These are phyloP conservation scores for Nemopilema nomurai DNA, from an alignment of 30 jellyfish, hydroid and myxozoan species.

Conservation along the genomic window DNA sequence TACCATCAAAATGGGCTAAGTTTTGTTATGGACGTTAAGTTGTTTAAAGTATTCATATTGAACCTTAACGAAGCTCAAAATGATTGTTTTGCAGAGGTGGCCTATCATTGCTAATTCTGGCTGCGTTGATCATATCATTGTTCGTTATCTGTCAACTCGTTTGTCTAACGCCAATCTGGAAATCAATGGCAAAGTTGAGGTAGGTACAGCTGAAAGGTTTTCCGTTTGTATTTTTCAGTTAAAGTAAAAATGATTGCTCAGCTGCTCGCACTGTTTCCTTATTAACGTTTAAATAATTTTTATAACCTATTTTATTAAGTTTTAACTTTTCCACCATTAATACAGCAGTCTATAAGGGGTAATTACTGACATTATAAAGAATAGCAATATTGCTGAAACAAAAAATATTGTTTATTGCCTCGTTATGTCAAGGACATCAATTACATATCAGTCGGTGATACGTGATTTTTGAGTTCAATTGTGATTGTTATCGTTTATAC, in stretches of 20 bases:
- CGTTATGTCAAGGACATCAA: no score
- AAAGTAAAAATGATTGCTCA: background rate
- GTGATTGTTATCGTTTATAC: no score
- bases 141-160: slow-evolving; percentile 62
- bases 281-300: background rate
- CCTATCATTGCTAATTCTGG: slow-evolving; percentile 72
- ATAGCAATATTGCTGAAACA: no score
- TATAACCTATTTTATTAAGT: no score
- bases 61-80: no score
- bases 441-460: no score
- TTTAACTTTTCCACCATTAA: no score
- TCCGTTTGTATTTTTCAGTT: background rate
- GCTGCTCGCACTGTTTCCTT: background rate
- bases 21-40: background rate
- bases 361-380: no score
- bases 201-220: slow-evolving; percentile 19
- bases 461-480: no score
- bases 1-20: no score
- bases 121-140: slow-evolving; percentile 75
- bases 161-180: slow-evolving; percentile 99
- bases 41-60: background rate
- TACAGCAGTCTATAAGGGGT: no score
- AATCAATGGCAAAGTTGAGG: slow-evolving; percentile 98
- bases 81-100: slow-evolving; percentile 62
- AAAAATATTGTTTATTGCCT: no score